Conservation (phyloP, 64 coral and sea anemone species). For the Pocillopora verrucosa region DNA sequence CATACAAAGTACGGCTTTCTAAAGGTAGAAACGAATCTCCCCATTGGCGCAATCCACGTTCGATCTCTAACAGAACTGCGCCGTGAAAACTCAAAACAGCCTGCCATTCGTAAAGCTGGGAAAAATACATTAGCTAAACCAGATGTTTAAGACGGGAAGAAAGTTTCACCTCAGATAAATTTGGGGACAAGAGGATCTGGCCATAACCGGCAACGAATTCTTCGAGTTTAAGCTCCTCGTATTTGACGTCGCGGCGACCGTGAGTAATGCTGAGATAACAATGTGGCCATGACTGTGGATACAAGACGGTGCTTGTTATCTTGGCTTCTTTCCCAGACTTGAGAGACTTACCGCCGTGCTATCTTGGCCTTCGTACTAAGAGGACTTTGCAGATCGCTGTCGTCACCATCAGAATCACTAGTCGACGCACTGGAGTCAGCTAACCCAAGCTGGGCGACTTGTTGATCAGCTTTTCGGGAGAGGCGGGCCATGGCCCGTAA, state of each 20-base stretch:
- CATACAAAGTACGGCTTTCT: slow-evolving; percentile 46
- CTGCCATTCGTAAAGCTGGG: slow-evolving; percentile 46
- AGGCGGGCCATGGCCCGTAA: neutral
- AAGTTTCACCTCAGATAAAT: neutral
- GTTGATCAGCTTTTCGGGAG: neutral
- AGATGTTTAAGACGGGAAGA: slow-evolving; percentile 36
- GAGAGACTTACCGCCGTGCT: slow-evolving; percentile 19
- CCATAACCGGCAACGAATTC: slow-evolving; percentile 57
- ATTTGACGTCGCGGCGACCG: slow-evolving; percentile 40
- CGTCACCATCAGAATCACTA: neutral
- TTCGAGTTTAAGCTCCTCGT: slow-evolving; percentile 36
- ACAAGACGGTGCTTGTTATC: slow-evolving; percentile 31
- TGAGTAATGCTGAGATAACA: slow-evolving; percentile 37
- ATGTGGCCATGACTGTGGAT: slow-evolving; percentile 51
- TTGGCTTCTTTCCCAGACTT: slow-evolving; percentile 59
- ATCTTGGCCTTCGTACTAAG: neutral
- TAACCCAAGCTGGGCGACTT: slow-evolving; percentile 10
- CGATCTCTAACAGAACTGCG: slow-evolving; percentile 43
- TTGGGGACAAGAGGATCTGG: slow-evolving; percentile 15
- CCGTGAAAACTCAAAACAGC: slow-evolving; percentile 45
- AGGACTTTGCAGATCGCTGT: neutral
- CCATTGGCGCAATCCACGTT: slow-evolving; percentile 34
- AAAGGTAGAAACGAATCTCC: slow-evolving; percentile 49
- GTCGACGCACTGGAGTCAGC: neutral
- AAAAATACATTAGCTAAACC: slow-evolving; percentile 45